Evolutionary conservation across 2,113 vertebrate species (phyloP).

Genomic region (human): DNA sequence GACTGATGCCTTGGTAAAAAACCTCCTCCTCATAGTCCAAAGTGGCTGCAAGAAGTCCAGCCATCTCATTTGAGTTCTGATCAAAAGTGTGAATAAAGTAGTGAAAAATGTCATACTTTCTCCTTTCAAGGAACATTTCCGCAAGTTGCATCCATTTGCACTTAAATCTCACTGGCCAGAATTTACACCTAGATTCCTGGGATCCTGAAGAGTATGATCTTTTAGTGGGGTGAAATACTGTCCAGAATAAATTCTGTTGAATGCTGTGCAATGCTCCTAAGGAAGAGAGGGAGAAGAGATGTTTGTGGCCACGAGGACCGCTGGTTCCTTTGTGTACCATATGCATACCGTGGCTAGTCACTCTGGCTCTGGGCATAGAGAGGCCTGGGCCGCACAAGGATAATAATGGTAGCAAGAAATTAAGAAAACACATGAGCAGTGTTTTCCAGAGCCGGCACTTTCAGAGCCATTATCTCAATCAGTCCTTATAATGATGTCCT

Average conservation of each 20-base stretch:
- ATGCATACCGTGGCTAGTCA: rapidly evolving
- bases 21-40: not conserved
- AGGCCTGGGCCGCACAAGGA: not conserved
- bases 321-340: rapidly evolving
- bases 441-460: not conserved
- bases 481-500: no score
- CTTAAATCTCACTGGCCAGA: not conserved
- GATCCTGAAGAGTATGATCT: not conserved
- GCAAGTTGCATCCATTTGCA: not conserved
- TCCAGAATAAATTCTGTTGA: not conserved
- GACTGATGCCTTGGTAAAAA: not conserved
- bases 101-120: not conserved
- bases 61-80: not conserved
- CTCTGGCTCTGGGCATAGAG: not conserved
- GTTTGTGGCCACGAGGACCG: not conserved
- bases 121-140: not conserved
- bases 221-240: not conserved
- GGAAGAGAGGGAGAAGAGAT: not conserved
- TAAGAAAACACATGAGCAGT: no score
- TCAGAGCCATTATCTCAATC: not conserved
- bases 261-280: not conserved
- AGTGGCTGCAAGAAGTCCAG: not conserved
- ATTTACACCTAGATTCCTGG: not conserved
- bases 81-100: not conserved
- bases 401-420: not conserved